Evolutionary conservation across 2,888 invertebrate genomes (phyloP), one percentile per base, ranked within the genome.

Genomic region (Eupithecia abbreviata): DNA sequence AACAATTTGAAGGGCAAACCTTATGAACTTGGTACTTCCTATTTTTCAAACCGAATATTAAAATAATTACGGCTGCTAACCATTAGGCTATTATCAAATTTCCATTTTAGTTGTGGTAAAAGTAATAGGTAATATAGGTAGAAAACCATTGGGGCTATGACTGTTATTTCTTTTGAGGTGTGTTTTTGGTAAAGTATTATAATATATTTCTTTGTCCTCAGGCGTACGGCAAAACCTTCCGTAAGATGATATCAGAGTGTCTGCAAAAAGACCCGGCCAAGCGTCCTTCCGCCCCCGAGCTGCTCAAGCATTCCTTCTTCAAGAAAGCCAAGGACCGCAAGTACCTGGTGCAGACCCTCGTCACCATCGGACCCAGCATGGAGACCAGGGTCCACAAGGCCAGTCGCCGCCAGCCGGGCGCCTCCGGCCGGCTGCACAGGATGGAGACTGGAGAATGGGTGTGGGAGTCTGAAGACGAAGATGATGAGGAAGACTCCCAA

Each of bases 361-460:
- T 98, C 71, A 96, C 97, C 62, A 97, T 97, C 85, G 98, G 98
- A 41, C 98, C 98, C 75, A 98, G 97, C 88, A 96, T 98, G 93
- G 98, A 98, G 95, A 98, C 98, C 58, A 96, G 98, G 85, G 98
- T 98, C 74, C 98, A 98, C 92, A 99, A 99, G 94, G 97, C 96
- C 77, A 96, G 97, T 80, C 97, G 97, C 89, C 96, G 98, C 80
- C 98, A 98, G 92, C 98, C 98, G 0, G 98, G 98, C 47, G 97
- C 98, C 0, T 97, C 97, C 42, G 98, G 98, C 18, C 96, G 97
- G 0, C 94, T 98, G 81, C 98, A 98, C 92, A 97, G 99, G 87
- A 99, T 98, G 83, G 98, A 98, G 85, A 98, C 98, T 43, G 99
- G 99, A 58, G 98, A 98, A 90, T 99, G 99, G 99, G 98, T 99